A percentile compares a stretch with the other conserved stretches of the same genome.
These are phyloP conservation scores for Xanthia icteritia DNA, from an alignment of 2,888 invertebrate genomes.

Conservation along the genomic window DNA sequence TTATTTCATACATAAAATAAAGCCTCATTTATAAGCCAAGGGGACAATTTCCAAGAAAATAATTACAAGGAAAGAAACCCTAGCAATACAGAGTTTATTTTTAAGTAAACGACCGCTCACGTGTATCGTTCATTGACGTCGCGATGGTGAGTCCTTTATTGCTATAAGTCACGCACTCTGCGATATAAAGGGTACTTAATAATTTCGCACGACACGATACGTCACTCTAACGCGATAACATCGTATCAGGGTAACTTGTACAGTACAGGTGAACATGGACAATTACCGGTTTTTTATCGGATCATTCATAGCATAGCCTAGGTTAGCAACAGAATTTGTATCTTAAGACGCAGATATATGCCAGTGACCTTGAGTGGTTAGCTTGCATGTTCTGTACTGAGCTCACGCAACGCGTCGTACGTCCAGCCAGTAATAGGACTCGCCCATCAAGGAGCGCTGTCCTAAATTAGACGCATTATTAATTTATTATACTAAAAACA, in stretches of 20 bases:
- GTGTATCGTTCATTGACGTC: slow-evolving; percentile 45
- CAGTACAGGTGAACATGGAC: not conserved
- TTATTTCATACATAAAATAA: not conserved
- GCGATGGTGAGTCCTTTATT: slow-evolving; percentile 28
- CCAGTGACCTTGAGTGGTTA: no score
- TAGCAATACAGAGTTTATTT: slow-evolving; percentile 5
- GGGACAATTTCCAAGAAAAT: not conserved
- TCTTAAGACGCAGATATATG: no score
- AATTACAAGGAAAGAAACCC: slow-evolving; percentile 2
- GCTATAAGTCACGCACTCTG: slow-evolving; percentile 40
- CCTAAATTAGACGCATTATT: no score
- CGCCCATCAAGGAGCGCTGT: no score
- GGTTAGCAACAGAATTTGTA: not conserved
- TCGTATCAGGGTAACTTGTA: slow-evolving; percentile 1
- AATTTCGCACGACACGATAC: slow-evolving; percentile 29
- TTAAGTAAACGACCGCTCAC: slow-evolving; percentile 20
- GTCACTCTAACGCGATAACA: not conserved
- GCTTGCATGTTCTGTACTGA: no score
- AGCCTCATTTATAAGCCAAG: not conserved
- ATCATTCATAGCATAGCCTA: not conserved
- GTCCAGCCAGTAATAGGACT: no score
- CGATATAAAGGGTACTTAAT: slow-evolving; percentile 22
- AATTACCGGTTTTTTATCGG: not conserved
- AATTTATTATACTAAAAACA: no score
- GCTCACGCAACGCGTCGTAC: no score